phyloP scores from a whole-genome alignment of 2,888 invertebrate species.

The Cylindroiulus punctatus region DNA sequence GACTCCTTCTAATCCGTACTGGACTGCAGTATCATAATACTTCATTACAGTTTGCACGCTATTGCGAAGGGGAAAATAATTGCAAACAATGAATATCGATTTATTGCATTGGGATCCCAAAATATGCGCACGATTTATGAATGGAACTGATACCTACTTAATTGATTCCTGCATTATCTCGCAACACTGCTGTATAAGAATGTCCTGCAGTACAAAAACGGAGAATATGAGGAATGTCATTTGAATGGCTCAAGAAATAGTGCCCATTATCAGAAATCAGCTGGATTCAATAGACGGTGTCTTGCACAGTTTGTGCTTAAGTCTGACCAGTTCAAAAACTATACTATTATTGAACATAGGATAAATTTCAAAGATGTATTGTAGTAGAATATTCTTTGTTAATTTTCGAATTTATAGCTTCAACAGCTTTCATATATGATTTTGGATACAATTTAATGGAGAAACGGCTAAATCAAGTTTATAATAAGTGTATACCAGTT shows the following conservation, averaged over 20 bases:
- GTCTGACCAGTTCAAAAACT: too few relatives aligned
- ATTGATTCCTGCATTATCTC: conserved; percentile 81
- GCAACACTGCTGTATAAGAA: conserved; percentile 77
- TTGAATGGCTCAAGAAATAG: too few relatives aligned
- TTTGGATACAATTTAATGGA: background rate
- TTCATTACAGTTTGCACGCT: conserved; percentile 73
- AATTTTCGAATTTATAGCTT: too few relatives aligned
- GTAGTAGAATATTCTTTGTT: too few relatives aligned
- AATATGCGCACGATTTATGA: background rate
- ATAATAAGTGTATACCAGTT: conserved; percentile 67
- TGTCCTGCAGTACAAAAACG: conserved; percentile 67
- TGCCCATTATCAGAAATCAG: too few relatives aligned
- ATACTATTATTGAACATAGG: too few relatives aligned
- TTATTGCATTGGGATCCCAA: background rate
- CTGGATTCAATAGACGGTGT: too few relatives aligned
- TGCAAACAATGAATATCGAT: background rate
- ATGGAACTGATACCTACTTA: conserved; percentile 67
- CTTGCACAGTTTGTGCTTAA: too few relatives aligned
- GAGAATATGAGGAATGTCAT: too few relatives aligned
- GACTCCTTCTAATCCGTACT: conserved; percentile 76
- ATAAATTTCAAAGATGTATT: too few relatives aligned
- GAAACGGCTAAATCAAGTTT: background rate
- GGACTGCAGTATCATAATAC: conserved; percentile 76
- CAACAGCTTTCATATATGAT: too few relatives aligned
- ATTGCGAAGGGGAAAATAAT: conserved; percentile 47